A percentile compares a stretch with the other conserved stretches of the same genome.
These are phyloP conservation scores for Elmis aenea DNA, from an alignment of 2,888 invertebrate species.

Conservation along the genomic window DNA sequence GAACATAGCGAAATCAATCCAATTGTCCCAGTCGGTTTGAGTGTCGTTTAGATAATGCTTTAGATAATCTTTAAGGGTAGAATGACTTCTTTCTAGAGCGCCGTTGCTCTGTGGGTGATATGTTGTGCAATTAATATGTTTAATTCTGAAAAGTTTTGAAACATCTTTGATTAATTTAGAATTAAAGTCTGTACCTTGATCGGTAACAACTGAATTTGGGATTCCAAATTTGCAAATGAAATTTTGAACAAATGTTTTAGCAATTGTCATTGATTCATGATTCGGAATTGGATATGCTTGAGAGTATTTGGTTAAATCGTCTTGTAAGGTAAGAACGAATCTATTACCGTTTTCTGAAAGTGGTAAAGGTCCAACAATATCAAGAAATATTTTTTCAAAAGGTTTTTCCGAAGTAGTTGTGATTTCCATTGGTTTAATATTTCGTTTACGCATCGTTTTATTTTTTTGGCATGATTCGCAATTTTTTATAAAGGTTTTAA, in stretches of 20 bases:
- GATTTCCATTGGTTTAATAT: slow-evolving; percentile 31
- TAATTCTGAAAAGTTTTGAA: slow-evolving; percentile 28
- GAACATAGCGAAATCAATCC: slow-evolving; percentile 24
- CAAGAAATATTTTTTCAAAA: slow-evolving; percentile 31
- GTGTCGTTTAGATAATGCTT: slow-evolving; percentile 28
- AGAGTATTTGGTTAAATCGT: slow-evolving; percentile 37
- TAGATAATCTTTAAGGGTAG: slow-evolving; percentile 30
- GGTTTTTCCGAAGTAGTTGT: slow-evolving; percentile 29
- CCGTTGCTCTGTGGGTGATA: slow-evolving; percentile 32
- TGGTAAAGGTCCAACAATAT: slow-evolving; percentile 35
- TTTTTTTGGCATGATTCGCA: slow-evolving; percentile 35
- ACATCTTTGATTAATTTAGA: neutral
- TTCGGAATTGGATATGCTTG: slow-evolving; percentile 32
- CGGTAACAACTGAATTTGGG: slow-evolving; percentile 9
- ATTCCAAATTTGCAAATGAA: slow-evolving; percentile 26
- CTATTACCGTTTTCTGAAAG: slow-evolving; percentile 30
- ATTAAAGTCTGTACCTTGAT: slow-evolving; percentile 17
- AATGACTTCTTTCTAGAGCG: slow-evolving; percentile 32
- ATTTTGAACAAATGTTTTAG: slow-evolving; percentile 22
- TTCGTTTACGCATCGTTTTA: slow-evolving; percentile 26
- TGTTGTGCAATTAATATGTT: slow-evolving; percentile 26
- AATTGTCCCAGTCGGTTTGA: slow-evolving; percentile 18
- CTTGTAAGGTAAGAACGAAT: slow-evolving; percentile 36
- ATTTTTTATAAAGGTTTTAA: slow-evolving; percentile 30
- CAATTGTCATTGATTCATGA: slow-evolving; percentile 34